Percentiles rank a stretch among this genome's conserved stretches.
Conservation (phyloP, 2,888 invertebrate species). For the Cepaea hortensis region DNA sequence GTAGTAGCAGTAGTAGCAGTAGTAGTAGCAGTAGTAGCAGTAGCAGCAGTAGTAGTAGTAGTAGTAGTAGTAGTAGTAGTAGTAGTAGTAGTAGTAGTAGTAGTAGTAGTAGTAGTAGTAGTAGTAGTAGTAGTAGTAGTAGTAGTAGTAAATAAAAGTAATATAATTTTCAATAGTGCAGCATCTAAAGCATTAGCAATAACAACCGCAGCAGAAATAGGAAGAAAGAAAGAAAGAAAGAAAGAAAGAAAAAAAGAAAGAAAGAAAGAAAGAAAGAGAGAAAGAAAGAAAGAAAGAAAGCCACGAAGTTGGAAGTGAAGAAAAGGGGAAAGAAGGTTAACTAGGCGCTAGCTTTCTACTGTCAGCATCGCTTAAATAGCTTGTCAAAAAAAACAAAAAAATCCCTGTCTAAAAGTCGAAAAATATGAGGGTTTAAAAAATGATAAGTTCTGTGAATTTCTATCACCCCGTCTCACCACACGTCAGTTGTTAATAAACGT, state of each 20-base stretch:
- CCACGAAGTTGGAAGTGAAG: too few species aligned
- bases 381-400: too few species aligned
- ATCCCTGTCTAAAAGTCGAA: background rate
- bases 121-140: background rate
- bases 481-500: background rate
- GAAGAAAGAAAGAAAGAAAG: too few species aligned
- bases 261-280: too few species aligned
- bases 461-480: background rate
- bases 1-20: background rate
- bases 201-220: background rate
- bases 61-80: constrained; percentile 1
- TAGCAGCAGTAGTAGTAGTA: background rate
- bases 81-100: background rate
- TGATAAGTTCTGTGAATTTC: too few species aligned
- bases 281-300: too few species aligned
- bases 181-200: background rate
- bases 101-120: background rate
- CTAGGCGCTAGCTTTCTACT: too few species aligned
- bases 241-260: too few species aligned
- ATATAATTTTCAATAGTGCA: background rate
- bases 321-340: too few species aligned
- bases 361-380: too few species aligned
- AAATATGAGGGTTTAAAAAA: background rate
- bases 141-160: background rate
- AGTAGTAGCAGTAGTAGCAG: background rate